Evolutionary conservation across 1,140 invertebrate genomes (phyloP).

Genomic region (Tetranychus urticae): DNA sequence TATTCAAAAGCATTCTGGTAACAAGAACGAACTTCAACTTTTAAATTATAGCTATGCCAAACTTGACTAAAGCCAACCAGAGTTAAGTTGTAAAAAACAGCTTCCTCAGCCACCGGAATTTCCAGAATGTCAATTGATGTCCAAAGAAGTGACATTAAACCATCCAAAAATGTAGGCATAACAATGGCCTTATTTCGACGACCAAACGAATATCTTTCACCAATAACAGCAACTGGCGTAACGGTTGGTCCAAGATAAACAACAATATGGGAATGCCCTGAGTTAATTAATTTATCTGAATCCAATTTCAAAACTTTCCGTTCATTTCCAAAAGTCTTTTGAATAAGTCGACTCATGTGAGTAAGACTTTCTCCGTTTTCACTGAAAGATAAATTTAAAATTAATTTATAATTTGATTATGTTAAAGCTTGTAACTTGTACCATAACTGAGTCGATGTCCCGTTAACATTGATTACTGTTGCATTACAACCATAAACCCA

Average conservation of each 20-base stretch:
- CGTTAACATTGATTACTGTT: background rate
- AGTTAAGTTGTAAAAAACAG: slow-evolving; percentile 5
- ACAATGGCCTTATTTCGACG: slow-evolving; percentile 1
- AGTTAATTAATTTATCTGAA: background rate
- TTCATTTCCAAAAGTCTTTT: background rate
- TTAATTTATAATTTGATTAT: background rate
- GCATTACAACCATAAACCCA: slow-evolving; percentile 7
- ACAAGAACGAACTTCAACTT: slow-evolving; percentile 2
- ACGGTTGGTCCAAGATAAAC: slow-evolving; percentile 1
- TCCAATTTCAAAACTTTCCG: slow-evolving; percentile 1
- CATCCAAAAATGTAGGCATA: background rate
- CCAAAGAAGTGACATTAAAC: background rate
- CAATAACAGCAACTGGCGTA: background rate
- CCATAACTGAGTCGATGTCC: background rate
- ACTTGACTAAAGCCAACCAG: slow-evolving; percentile 1
- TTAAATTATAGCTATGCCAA: slow-evolving; percentile 7
- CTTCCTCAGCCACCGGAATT: slow-evolving; percentile 5
- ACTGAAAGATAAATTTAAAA: background rate
- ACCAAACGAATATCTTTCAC: slow-evolving; percentile 1
- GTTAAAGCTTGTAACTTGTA: background rate
- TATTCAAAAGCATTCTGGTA: background rate
- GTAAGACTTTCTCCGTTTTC: background rate
- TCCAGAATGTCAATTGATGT: background rate
- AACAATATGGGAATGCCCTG: background rate
- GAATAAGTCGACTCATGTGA: background rate